Evolutionary conservation across 1,140 invertebrate genomes (phyloP).

Genomic region (Ylistrum balloti): DNA sequence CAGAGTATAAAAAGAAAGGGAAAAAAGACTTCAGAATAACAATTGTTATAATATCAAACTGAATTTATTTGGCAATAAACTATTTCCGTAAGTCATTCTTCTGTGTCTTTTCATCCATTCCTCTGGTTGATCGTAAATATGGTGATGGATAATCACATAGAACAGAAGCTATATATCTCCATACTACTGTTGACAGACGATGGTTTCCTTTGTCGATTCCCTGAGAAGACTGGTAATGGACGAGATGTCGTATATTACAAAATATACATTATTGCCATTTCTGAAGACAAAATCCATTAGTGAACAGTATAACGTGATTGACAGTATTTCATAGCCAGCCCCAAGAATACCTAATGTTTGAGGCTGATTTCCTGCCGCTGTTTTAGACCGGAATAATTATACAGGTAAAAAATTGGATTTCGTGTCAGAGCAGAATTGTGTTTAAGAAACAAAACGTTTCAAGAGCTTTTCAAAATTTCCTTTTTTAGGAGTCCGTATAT

Average conservation of each 20-base stretch:
- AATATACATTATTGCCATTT: constrained; percentile 8
- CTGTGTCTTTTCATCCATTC: background rate
- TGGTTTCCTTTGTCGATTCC: background rate
- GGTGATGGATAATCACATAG: background rate
- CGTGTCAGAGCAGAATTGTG: background rate
- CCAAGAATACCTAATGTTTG: background rate
- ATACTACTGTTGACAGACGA: background rate
- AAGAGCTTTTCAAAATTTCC: background rate
- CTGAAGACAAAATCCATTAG: constrained; percentile 1
- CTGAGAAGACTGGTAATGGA: background rate
- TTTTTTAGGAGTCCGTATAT: background rate
- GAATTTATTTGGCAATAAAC: too few relatives aligned
- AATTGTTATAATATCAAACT: too few relatives aligned
- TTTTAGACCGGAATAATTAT: background rate
- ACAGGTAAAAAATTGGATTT: background rate
- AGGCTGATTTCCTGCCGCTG: background rate
- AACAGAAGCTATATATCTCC: background rate
- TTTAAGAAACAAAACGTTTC: background rate
- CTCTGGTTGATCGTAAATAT: background rate
- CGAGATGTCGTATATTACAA: background rate
- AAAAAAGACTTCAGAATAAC: too few relatives aligned
- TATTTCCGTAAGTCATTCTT: background rate
- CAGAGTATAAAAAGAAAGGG: too few relatives aligned
- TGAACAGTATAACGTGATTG: background rate
- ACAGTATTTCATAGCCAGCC: background rate